Evolutionary conservation across 2,888 invertebrate species (phyloP), one percentile per base, ranked within the genome.

Genomic region (Hylaea fasciaria): DNA sequence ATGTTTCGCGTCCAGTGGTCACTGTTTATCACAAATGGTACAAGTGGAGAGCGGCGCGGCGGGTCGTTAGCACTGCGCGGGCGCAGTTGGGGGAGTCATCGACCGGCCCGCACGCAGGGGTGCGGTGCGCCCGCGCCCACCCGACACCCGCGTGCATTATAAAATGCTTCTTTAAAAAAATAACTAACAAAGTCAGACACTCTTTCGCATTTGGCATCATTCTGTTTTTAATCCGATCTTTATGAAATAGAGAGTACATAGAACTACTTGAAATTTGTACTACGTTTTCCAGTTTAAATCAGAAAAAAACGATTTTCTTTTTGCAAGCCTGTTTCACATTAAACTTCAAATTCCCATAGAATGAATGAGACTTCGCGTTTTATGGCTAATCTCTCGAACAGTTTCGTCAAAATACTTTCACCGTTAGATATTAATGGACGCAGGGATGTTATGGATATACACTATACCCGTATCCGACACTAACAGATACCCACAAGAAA

Each of bases 21-120:
- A 17, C 10, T 12, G 14, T 32, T 3, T 22, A 66, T 58, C 51
- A 57, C 16, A 64, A 64, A 44, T 61, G 53, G 76, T 74, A 72
- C 76, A 73, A 78, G 79, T 81, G 79, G 78, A 82, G 80, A 57
- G 58, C 40, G 44, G 46, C 32, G 32, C 51, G 62, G 32, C 51
- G 62, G 89, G 89, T 89, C 89, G 81, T 86, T 89, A 86, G 80
- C 86, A 83, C 78, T 79, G 44, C 40, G 53, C 60, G 61, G 76
- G 73, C 77, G 73, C 80, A 76, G 77, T 81, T 81, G 82, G 86
- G n/a, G 77, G 81, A 87, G 88, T 88, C 89, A 87, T 86, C 86
- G 89, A 87, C 88, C 89, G 88, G 72, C 66, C 76, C 70, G 71
- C 84, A 83, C 82, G 82, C 81, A 80, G 81, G 82, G 82, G 72